Percentiles rank a stretch among this genome's conserved stretches.
Conservation (phyloP, 2,888 invertebrate genomes). For the Nomada hirtipes region DNA sequence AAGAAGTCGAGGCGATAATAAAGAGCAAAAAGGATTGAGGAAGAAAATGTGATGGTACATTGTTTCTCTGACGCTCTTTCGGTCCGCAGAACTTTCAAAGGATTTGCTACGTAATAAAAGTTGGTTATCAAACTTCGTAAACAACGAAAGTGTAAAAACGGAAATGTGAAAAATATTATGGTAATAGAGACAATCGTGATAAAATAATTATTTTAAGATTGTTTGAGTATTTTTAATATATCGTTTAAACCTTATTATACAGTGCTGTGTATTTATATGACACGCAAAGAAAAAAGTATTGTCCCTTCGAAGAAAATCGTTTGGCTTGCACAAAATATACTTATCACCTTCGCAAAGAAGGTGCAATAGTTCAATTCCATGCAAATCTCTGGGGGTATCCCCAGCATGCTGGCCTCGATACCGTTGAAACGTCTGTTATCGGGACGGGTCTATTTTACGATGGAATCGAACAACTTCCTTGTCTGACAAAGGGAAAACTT, state of each 20-base stretch:
- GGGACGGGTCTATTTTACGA: conserved; percentile 67
- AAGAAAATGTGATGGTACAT: conserved; percentile 23
- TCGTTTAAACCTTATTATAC: background rate
- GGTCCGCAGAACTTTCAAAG: conserved; percentile 9
- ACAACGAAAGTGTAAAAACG: background rate
- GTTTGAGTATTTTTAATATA: too few species aligned
- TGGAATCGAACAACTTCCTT: conserved; percentile 51
- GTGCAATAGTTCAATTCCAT: conserved; percentile 64
- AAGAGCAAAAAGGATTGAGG: background rate
- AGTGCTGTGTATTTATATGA: background rate
- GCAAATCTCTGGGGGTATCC: conserved; percentile 62
- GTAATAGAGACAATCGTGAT: background rate
- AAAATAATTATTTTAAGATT: too few species aligned
- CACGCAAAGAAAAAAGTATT: conserved; percentile 8
- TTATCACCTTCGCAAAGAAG: conserved; percentile 56
- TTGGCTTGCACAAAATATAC: conserved; percentile 49
- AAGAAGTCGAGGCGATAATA: background rate
- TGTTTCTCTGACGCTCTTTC: conserved; percentile 22
- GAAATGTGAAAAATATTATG: background rate
- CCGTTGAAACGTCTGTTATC: conserved; percentile 63
- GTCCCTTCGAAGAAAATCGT: conserved; percentile 37
- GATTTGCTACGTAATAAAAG: conserved; percentile 35
- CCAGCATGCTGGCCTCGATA: conserved; percentile 48
- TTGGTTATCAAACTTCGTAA: conserved; percentile 38
- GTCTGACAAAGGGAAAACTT: background rate